Evolutionary conservation across 2,113 vertebrate genomes (phyloP), one percentile per base, ranked within the genome.

Genomic region (Apodemus sylvaticus): DNA sequence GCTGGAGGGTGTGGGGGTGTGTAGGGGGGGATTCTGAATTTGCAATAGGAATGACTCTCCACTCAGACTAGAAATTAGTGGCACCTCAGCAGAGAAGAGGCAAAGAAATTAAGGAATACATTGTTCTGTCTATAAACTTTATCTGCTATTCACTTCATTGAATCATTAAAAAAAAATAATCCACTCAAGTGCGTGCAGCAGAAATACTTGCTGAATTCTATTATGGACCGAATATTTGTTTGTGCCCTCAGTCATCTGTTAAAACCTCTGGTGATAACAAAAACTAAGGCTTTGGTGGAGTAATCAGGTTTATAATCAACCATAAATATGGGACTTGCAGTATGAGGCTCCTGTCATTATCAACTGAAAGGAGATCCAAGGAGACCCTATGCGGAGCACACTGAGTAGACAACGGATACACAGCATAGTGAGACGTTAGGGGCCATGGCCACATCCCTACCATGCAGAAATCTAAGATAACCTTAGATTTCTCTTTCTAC

Each of bases 131-230:
- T 93, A 93, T 77, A 90, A 90, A 55, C 9, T 71, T 89, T 48
- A 73, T 11, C 53, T 55, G 83, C 55, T 71, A 62, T 39, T 74
- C n/a, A 64, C 86, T 81, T 96, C 11, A 85, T 53, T 87, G 88
- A 11, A 20, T 48, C 42, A 51, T 90, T 73, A 24, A 76, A 90
- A 79, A 79, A 79, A 92, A 79, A 94, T 3, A 90, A 1, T 17
- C 74, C 60, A 78, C 55, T 78, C 51, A 92, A 66, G 53, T 90
- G 92, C 73, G 62, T 45, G 51, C 31, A 85, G 55, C 91, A 87
- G 55, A 96, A 91, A 87, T 90, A 90, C 68, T 94, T 90, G 14
- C 81, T 79, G 11, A 87, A 94, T 81, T 93, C 51, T 89, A 7
- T 39, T 77, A 53, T 66, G 45, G 14, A 71, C 14, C 81, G 29